Base-by-base conservation (phyloP, 2,113 vertebrate genomes). In the Rhombomys opimus region DNA sequence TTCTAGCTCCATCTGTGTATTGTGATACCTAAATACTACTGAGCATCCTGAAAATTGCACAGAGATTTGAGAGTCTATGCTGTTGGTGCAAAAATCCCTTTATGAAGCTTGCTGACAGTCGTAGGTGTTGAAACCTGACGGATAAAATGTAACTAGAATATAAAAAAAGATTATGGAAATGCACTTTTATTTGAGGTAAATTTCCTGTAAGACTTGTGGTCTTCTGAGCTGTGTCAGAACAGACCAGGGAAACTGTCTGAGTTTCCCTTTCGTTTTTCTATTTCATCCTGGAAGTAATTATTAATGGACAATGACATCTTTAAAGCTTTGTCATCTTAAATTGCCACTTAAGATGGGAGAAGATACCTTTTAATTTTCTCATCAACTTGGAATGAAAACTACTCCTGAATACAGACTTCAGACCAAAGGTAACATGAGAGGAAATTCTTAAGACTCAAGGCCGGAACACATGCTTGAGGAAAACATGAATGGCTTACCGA, bases 151-250 rank as follows among this genome's bases (percentile, higher is more conserved):
- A 93, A 86, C 87, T 85, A 94, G 3, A 92, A n/a, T 92, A 65
- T 76, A 27, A 2, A 41, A 91, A 90, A 97, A 35, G 80, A 96
- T 97, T 84, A 96, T 92, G 65, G 81, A 96, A 96, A 88, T 94
- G 65, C 88, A 86, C 90, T 88, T 93, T 92, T 76, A 97, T 93
- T 96, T 92, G 78, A 90, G 72, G 76, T n/a, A 95, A 93, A 97
- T 96, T n/a, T 57, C 23, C 38, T 54, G 5, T 84, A 81, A 92
- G 90, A 52, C 30, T 65, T 87, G 87, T 2, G 17, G 12, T 90
- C 92, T 95, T 91, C 76, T 77, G 61, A 90, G 18, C 32, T 5
- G 12, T 89, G 93, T 95, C 78, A 87, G 90, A 97, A 90, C 30
- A 88, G n/a, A 75, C 72, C 59, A 84, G 78, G 54, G 63, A 97